Evolutionary conservation across 2,888 invertebrate species (phyloP).

Genomic region (Drosophila acutilabella): DNA sequence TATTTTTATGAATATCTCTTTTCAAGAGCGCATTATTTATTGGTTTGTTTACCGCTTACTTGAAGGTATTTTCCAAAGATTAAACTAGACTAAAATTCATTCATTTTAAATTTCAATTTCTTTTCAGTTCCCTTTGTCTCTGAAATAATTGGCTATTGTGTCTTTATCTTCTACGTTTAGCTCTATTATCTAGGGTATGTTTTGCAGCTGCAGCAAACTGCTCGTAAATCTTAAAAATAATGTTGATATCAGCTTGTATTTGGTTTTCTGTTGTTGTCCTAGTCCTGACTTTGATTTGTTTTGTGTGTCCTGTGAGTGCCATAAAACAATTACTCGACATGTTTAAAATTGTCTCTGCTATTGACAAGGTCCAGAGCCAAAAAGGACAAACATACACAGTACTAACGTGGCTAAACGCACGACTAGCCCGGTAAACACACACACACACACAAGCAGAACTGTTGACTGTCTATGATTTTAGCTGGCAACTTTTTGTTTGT

Average conservation of each 20-base stretch:
- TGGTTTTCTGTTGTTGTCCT: slow-evolving; percentile 10
- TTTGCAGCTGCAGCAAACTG: slow-evolving; percentile 6
- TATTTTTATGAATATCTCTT: neutral
- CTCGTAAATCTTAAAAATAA: slow-evolving; percentile 54
- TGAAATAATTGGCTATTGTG: neutral
- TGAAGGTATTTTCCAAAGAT: slow-evolving; percentile 2
- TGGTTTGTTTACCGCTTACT: slow-evolving; percentile 17
- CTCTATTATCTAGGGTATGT: slow-evolving; percentile 41
- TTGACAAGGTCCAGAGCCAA: slow-evolving; percentile 48
- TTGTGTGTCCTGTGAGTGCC: slow-evolving; percentile 68
- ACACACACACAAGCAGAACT: slow-evolving; percentile 22
- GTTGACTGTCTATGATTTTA: slow-evolving; percentile 52
- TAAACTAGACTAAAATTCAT: neutral
- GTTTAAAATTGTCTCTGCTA: slow-evolving; percentile 54
- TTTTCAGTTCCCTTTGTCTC: neutral
- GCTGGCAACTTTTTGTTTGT: slow-evolving; percentile 53
- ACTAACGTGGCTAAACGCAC: slow-evolving; percentile 14
- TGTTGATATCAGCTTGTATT: slow-evolving; percentile 35
- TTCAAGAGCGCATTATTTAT: slow-evolving; percentile 6
- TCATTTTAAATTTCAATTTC: neutral
- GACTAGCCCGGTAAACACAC: slow-evolving; percentile 24
- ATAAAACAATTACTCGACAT: slow-evolving; percentile 76
- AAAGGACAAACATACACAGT: slow-evolving; percentile 28
- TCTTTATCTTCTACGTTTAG: slow-evolving; percentile 36
- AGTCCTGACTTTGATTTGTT: slow-evolving; percentile 51